phyloP scores from a whole-genome alignment of 2,797 vertebrate species.

The Chrysocyon brachyurus region DNA sequence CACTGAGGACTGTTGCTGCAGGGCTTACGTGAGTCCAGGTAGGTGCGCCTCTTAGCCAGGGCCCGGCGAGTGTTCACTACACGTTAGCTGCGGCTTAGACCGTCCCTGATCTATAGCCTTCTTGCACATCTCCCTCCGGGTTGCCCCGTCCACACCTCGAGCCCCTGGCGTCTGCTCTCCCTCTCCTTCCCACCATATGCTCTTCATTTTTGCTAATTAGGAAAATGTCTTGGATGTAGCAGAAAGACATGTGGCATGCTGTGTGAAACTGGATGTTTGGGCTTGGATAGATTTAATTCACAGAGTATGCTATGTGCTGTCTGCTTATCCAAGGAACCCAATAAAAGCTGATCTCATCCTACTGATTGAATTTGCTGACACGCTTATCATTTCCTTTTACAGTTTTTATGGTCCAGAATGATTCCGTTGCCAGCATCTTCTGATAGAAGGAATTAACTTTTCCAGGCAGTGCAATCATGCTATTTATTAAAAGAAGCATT shows the following conservation, averaged over 20 bases:
- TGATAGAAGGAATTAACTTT: conserved; percentile 74
- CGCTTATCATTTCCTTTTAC: conserved; percentile 69
- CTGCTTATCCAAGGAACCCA: conserved; percentile 62
- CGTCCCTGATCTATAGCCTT: not conserved
- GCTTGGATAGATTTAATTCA: conserved; percentile 62
- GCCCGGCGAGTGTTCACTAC: not conserved
- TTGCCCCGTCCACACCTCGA: not conserved
- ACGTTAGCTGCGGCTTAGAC: not conserved
- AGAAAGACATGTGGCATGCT: conserved; percentile 43
- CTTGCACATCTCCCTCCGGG: not conserved
- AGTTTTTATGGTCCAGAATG: conserved; percentile 65
- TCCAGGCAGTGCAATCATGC: conserved; percentile 55
- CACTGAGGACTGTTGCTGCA: not conserved
- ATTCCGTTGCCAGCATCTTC: conserved; percentile 69
- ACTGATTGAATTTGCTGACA: conserved; percentile 65
- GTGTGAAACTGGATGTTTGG: conserved; percentile 51
- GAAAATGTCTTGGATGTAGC: not conserved
- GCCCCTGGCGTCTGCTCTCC: not conserved
- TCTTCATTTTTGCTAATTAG: conserved; percentile 68
- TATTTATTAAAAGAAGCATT: conserved; percentile 63
- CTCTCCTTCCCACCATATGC: not conserved
- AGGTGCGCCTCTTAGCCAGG: not conserved
- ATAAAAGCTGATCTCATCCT: conserved; percentile 72
- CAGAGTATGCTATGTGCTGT: conserved; percentile 31
- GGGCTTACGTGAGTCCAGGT: not conserved